Evolutionary conservation across 2,888 invertebrate species (phyloP).

Genomic region (Cartodere bifasciata): DNA sequence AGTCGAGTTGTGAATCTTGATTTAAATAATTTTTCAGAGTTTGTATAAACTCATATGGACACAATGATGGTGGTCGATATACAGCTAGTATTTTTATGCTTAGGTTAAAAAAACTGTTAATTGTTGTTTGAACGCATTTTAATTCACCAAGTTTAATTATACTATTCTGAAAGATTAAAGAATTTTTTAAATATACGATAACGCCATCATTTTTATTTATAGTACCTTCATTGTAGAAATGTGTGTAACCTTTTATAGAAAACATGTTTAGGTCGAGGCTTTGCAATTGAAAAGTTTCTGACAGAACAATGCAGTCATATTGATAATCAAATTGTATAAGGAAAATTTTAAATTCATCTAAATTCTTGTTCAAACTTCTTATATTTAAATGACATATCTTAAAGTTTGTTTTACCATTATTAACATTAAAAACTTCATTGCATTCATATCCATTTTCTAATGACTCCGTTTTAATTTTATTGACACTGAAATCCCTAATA

Average conservation of each 20-base stretch:
- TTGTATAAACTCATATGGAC: neutral
- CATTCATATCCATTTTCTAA: neutral
- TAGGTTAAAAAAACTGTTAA: neutral
- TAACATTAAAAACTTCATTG: neutral
- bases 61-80: slow-evolving; percentile 1
- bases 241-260: neutral
- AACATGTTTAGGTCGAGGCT: neutral
- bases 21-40: neutral
- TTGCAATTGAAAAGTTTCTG: slow-evolving; percentile 3
- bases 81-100: slow-evolving; percentile 1
- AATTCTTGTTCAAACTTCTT: slow-evolving; percentile 1
- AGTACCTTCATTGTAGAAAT: slow-evolving; percentile 1
- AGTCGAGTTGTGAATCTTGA: too few species aligned
- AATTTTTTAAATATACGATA: slow-evolving; percentile 3
- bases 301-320: slow-evolving; percentile 5
- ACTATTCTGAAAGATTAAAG: neutral
- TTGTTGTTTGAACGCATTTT: too few species aligned
- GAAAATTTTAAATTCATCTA: slow-evolving; percentile 4
- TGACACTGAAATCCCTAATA: neutral
- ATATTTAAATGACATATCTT: slow-evolving; percentile 3
- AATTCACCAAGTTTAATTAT: neutral
- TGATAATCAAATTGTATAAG: slow-evolving; percentile 1
- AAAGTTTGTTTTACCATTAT: neutral
- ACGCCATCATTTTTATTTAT: slow-evolving; percentile 6
- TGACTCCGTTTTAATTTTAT: neutral